Percentiles rank a stretch among this genome's conserved stretches.
Conservation (phyloP, 2,113 vertebrate species). For the Muscicapa adusta region DNA sequence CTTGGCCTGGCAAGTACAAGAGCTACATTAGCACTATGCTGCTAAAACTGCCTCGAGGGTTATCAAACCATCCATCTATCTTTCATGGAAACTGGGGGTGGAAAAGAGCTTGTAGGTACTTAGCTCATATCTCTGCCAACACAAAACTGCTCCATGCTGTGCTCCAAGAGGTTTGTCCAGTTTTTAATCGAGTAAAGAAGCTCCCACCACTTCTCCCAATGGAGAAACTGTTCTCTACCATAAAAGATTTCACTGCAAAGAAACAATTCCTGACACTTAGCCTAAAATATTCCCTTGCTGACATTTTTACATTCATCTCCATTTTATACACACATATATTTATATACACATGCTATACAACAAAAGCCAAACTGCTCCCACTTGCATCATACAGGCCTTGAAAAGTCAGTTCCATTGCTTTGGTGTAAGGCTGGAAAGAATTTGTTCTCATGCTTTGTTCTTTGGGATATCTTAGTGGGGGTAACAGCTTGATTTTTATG, state of each 20-base stretch:
- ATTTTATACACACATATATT: background rate
- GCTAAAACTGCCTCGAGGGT: background rate
- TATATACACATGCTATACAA: background rate
- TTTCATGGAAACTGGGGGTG: background rate
- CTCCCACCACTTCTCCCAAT: background rate
- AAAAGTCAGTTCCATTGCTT: background rate
- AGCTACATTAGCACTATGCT: background rate
- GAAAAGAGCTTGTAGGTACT: background rate
- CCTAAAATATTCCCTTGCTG: slow-evolving; percentile 29
- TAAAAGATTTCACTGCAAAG: slow-evolving; percentile 25
- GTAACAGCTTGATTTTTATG: background rate
- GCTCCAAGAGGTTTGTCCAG: background rate
- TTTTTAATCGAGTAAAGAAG: background rate
- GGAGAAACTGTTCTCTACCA: background rate
- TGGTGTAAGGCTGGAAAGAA: background rate
- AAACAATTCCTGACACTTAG: slow-evolving; percentile 1
- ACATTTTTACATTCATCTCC: slow-evolving; percentile 8
- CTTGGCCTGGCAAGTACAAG: background rate
- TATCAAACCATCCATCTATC: background rate
- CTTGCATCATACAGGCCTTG: background rate
- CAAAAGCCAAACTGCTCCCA: slow-evolving; percentile 7
- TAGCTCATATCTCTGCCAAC: background rate
- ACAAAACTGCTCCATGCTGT: background rate
- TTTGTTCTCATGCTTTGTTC: background rate
- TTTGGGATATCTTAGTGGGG: background rate